These are phyloP conservation scores for Zoanthus solanderi DNA, from an alignment of 92 coral and sea anemone genomes.

Conservation along the genomic window DNA sequence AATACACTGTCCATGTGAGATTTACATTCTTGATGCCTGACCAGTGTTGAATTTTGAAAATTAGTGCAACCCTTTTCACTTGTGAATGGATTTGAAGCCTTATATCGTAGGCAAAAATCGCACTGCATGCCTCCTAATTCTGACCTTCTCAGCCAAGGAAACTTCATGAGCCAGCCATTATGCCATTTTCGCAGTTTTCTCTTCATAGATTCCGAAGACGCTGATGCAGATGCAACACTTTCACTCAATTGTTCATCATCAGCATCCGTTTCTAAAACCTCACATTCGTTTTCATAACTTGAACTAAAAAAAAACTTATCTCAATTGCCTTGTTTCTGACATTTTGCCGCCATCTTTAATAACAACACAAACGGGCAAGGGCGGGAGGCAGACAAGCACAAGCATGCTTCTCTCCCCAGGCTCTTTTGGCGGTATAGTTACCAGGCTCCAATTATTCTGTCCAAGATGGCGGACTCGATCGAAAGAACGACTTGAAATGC, in stretches of 20 bases:
- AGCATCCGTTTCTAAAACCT: constrained; percentile 2
- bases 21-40: no score
- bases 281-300: constrained; percentile 3
- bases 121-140: neutral
- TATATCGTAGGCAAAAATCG: constrained; percentile 28
- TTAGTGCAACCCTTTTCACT: constrained; percentile 29
- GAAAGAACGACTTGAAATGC: no score
- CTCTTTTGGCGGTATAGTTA: neutral
- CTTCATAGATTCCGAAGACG: constrained; percentile 1
- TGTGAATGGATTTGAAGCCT: constrained; percentile 41
- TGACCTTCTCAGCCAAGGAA: no score
- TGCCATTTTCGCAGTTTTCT: neutral
- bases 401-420: constrained; percentile 5
- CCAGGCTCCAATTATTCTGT: no score
- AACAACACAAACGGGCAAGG: neutral
- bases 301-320: neutral
- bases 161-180: no score
- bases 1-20: no score
- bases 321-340: constrained; percentile 5
- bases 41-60: no score
- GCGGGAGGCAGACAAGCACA: neutral
- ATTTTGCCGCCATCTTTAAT: constrained; percentile 4
- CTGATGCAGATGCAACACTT: constrained; percentile 3
- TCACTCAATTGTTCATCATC: constrained; percentile 6
- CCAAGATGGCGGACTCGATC: no score